Evolutionary conservation across 2,888 invertebrate species (phyloP).

Genomic region (Aphodius sticticus): DNA sequence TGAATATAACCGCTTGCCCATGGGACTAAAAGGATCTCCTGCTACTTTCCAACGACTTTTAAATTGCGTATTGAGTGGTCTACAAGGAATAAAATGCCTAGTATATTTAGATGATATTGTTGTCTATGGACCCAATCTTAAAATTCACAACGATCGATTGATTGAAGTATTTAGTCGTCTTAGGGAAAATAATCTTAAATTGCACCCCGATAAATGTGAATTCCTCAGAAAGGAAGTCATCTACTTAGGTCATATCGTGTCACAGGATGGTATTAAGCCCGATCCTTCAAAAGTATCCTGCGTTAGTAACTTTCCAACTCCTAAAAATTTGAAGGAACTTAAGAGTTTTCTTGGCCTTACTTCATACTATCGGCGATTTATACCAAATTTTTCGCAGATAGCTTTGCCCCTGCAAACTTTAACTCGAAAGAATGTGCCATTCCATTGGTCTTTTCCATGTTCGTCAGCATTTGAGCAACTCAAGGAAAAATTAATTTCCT

Average conservation of each 20-base stretch:
- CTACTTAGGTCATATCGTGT: constrained; percentile 33
- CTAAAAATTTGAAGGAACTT: constrained; percentile 35
- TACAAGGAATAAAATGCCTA: constrained; percentile 32
- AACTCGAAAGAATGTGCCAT: constrained; percentile 17
- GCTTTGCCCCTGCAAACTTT: constrained; percentile 29
- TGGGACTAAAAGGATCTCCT: constrained; percentile 35
- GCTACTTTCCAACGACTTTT: constrained; percentile 34
- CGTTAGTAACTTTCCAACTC: constrained; percentile 32
- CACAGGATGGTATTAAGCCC: constrained; percentile 34
- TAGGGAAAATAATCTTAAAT: constrained; percentile 31
- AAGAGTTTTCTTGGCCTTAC: constrained; percentile 33
- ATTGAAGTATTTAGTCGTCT: constrained; percentile 32
- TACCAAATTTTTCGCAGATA: constrained; percentile 31
- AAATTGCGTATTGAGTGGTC: constrained; percentile 31
- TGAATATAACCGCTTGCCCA: constrained; percentile 36
- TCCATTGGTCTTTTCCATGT: not conserved
- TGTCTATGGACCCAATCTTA: constrained; percentile 30
- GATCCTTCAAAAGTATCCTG: constrained; percentile 29
- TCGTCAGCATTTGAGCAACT: constrained; percentile 24
- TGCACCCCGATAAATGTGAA: constrained; percentile 34
- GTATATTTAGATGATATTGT: constrained; percentile 38
- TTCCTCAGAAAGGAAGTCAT: constrained; percentile 34
- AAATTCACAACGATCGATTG: constrained; percentile 31
- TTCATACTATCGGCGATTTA: constrained; percentile 32
- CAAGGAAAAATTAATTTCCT: constrained; percentile 37